A percentile compares a stretch with the other conserved stretches of the same genome.
phyloP scores from a whole-genome alignment of 2,888 invertebrate genomes.

The Apamea monoglypha region DNA sequence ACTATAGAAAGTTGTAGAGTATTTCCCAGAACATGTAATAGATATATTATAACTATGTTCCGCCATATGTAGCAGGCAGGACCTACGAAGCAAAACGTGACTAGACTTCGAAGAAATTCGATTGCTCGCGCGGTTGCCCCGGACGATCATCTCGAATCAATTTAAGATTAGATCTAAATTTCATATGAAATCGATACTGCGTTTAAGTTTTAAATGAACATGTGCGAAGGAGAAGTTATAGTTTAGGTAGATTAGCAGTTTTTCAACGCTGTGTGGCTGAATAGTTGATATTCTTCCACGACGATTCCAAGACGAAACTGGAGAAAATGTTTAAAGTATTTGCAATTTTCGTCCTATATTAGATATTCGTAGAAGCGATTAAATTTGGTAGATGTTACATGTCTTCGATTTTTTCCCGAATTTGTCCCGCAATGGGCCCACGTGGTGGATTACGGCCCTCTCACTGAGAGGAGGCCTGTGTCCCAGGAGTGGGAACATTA shows the following conservation, averaged over 20 bases:
- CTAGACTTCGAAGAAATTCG: slow-evolving; percentile 78
- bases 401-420: no score
- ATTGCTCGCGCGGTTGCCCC: slow-evolving; percentile 77
- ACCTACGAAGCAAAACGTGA: slow-evolving; percentile 77
- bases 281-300: neutral
- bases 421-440: no score
- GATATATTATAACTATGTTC: slow-evolving; percentile 51
- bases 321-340: neutral
- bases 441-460: no score
- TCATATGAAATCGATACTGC: slow-evolving; percentile 72
- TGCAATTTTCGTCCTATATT: neutral
- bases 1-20: slow-evolving; percentile 12
- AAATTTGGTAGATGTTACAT: no score
- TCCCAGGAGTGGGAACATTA: no score
- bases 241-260: neutral
- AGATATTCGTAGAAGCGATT: no score
- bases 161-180: slow-evolving; percentile 85
- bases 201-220: slow-evolving; percentile 56
- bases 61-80: slow-evolving; percentile 55
- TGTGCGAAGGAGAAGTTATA: slow-evolving; percentile 25
- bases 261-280: neutral
- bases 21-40: slow-evolving; percentile 44
- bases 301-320: neutral
- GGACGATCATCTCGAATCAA: slow-evolving; percentile 81
- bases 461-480: no score